phyloP scores from a whole-genome alignment of 1,140 invertebrate species.

The Brachionus manjavacas region DNA sequence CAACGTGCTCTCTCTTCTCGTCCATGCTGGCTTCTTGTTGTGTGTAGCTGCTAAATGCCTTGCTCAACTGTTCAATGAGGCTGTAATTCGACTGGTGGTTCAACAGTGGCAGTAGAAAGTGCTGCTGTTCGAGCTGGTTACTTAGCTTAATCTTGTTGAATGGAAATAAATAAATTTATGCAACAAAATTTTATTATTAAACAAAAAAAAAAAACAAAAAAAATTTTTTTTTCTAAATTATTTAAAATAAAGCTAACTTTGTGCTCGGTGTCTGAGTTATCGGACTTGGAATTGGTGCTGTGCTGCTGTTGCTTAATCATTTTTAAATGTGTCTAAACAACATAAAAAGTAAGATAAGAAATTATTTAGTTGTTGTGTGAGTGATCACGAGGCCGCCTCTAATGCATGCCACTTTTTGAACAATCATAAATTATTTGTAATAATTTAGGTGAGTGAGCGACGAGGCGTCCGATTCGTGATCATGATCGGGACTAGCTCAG shows the following conservation, averaged over 20 bases:
- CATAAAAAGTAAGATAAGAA: neutral
- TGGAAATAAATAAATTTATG: neutral
- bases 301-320: neutral
- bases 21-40: neutral
- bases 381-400: neutral
- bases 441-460: neutral
- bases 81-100: neutral
- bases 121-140: neutral
- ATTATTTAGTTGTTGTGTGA: neutral
- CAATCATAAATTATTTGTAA: neutral
- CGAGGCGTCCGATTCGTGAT: neutral
- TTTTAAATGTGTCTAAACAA: conserved; percentile 4
- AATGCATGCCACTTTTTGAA: neutral
- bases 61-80: neutral
- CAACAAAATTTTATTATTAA: neutral
- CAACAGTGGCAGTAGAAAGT: neutral
- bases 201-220: neutral
- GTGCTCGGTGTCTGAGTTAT: neutral
- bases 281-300: neutral
- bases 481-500: neutral
- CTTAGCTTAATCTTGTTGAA: neutral
- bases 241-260: neutral
- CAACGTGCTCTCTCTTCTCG: neutral
- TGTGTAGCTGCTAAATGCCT: neutral
- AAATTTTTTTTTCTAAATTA: neutral